Evolutionary conservation across 2,888 invertebrate genomes (phyloP), one percentile per base, ranked within the genome.

Genomic region (Escarpia spicata): DNA sequence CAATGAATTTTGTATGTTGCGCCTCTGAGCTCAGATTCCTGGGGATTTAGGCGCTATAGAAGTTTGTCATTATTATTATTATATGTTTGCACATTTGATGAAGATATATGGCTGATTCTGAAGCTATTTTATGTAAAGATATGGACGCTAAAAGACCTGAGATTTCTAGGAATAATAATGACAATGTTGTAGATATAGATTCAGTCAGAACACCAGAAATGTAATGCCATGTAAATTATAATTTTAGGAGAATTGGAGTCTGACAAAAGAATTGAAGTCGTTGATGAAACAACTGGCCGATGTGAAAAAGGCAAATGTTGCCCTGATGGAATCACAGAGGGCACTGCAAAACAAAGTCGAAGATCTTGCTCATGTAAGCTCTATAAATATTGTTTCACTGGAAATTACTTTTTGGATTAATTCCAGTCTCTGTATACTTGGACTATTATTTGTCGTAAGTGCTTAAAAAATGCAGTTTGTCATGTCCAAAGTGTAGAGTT

Each of bases 241-340:
- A 37, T 15, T 91, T 91, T 43, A 91, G 91, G 91, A 43, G 43
- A 44, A 44, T 4, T 91, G 43, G 43, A 43, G 43, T 91, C 91
- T 95, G 43, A 92, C 94, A 45, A 94, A 94, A 92, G 95, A 95
- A 92, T 93, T 95, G 26, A 94, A 95, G n/a, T 94, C 95, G 93
- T 94, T 95, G 92, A 94, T 94, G 2, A 94, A 95, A 31, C 95
- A 95, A 94, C 93, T 95, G 94, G 94, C 94, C 43, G 95, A 96
- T 92, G 93, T 95, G 52, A 94, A 94, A 90, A 94, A 94, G 90
- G 93, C 95, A 26, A 95, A 95, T 26, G 94, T 95, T 91, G 94
- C 95, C 4, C 95, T 95, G 94, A 95, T 94, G 92, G 95, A 95
- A 91, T 95, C 95, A 92, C 95, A 95, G 94, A 95, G 95, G 91